Base-by-base conservation (phyloP, 2,888 invertebrate species). In the Perdita meconis region DNA sequence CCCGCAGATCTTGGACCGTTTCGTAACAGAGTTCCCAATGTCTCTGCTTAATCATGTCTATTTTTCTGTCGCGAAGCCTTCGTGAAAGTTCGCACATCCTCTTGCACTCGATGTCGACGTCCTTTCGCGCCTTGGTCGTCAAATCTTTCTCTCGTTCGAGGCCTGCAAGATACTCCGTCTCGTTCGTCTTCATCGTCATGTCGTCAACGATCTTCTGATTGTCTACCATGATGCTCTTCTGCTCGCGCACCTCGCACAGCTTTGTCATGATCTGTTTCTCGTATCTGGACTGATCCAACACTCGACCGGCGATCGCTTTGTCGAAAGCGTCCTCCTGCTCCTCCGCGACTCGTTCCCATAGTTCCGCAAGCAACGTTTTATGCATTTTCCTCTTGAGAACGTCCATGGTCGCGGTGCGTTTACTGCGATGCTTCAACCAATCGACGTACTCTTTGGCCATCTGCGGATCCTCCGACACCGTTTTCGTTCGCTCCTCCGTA, bases 241-340 rank as follows among this genome's bases (percentile, higher is more conserved):
- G 94, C 59, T 94, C 93, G 65, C 94, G 94, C 0, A 95, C 93
- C 89, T 95, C 94, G 90, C 94, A 94, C 71, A 95, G 92, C 91
- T 95, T 95, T 42, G 94, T 94, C 56, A 94, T 93, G 93, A 95
- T 94, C 90, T 94, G 94, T 88, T 95, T 95, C 86, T 96, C 96
- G 89, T 94, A 95, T 53, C 94, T 93, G 0, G 95, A 95, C 74
- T 95, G 93, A 85, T 94, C 94, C 89, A 95, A 90, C 3, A 95
- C 93, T 83, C 94, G 94, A 68, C 93, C 93, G 0, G 94, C 93
- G 12, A 95, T 91, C 13, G 93, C 92, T 51, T 92, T 91, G 78
- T 95, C 94, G 30, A 94, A 90, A 78, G 93, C 93, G 10, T 89
- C 88, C 85, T 94, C 94, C 89, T 95, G 94, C 86, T 94, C 93